Evolutionary conservation across 2,888 invertebrate species (phyloP), one percentile per base, ranked within the genome.

Genomic region (Apeira syringaria): DNA sequence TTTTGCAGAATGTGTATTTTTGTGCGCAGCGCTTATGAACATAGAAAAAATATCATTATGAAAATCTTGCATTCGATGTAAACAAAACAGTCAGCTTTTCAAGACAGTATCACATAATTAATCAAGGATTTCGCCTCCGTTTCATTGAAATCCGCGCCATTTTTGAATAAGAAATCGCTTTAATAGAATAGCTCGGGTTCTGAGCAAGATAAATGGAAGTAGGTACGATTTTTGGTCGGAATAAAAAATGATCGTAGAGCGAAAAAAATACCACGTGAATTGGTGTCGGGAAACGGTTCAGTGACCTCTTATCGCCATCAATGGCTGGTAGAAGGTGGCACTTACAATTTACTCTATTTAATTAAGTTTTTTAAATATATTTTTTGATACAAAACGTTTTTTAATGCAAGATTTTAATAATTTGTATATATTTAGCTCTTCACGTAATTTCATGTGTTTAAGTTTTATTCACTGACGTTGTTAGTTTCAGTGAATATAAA

Each of bases 131-230:
- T 58, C 52, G 56, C 40, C 58, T 53, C 68, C 66, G 60, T 69
- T 73, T 53, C 67, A 79, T 81, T 81, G 67, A 80, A 74, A 76
- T 71, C 64, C 58, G 54, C 56, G 57, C 61, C 61, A 64, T 74
- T 78, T 78, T 74, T 79, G 74, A 80, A 79, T 75, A 63, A 65
- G 64, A 63, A 76, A 71, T 70, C 74, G 67, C 68, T 79, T 74
- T 76, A 76, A 77, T 72, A 74, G 71, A 79, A 76, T 73, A 47
- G 50, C 50, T 33, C 34, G 41, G 43, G 33, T 47, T 51, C 53
- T 68, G 71, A 70, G 68, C 66, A 71, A 72, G 71, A 71, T 72
- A 59, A 72, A 71, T 68, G 68, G 61, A 39, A 40, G 61, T 49
- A 24, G 52, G 61, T 49, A 24, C 53, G 65, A 70, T 65, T 63